A percentile compares a stretch with the other conserved stretches of the same genome.
Evolutionary conservation across 2,888 invertebrate genomes (phyloP).

Genomic region (Drosophila nr. medialis): DNA sequence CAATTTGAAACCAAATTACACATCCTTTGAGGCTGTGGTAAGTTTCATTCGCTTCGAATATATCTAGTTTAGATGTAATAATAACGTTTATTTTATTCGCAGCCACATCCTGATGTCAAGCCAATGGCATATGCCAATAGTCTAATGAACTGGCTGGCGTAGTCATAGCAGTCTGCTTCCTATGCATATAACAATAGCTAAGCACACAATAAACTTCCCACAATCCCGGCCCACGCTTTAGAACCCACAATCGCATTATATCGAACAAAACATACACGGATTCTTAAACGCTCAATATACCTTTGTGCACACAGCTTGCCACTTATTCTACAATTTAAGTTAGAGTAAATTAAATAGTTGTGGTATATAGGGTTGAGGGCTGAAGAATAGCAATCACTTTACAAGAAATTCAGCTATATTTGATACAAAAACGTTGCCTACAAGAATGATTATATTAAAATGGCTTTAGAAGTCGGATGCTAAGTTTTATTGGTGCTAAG

Average conservation of each 20-base stretch:
- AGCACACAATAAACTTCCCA: conserved; percentile 40
- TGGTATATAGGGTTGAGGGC: conserved; percentile 31
- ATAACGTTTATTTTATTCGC: conserved; percentile 66
- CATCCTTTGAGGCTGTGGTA: conserved; percentile 97
- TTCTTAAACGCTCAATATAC: conserved; percentile 67
- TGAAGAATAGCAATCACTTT: conserved; percentile 55
- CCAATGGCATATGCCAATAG: conserved; percentile 98
- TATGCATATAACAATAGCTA: conserved; percentile 56
- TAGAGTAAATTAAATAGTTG: conserved; percentile 38
- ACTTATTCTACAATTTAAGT: conserved; percentile 42
- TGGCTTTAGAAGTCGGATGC: conserved; percentile 77
- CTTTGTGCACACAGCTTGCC: conserved; percentile 51
- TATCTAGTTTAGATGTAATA: background rate
- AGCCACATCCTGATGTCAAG: conserved; percentile 98
- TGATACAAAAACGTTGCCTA: conserved; percentile 66
- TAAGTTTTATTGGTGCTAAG: conserved; percentile 71
- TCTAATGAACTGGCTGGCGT: conserved; percentile 88
- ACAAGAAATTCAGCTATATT: conserved; percentile 68
- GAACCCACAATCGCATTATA: conserved; percentile 49
- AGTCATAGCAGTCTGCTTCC: conserved; percentile 68
- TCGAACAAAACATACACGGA: conserved; percentile 51
- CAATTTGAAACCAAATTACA: conserved; percentile 95
- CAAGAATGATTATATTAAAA: conserved; percentile 50
- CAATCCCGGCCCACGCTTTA: conserved; percentile 50
- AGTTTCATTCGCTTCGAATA: conserved; percentile 83